Base-by-base conservation (phyloP, 2,797 vertebrate species). In the Sylvia borin region DNA sequence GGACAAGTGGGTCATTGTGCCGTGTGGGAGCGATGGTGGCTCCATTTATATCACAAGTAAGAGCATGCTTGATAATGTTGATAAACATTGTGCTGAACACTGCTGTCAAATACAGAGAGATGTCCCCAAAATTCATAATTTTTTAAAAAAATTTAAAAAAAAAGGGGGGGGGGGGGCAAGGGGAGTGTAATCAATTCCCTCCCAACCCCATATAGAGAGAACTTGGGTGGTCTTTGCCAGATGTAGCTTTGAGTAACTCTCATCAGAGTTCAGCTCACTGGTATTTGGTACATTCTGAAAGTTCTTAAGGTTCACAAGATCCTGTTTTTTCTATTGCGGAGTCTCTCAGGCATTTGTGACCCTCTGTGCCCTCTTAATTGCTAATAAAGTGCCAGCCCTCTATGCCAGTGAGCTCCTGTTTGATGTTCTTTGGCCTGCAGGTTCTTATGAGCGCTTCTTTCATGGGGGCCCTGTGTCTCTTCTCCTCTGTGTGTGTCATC, bases 1-100 rank as follows among this genome's bases (percentile, higher is more conserved):
- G 99, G 16, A 99, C 98, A 93, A 99, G 99, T 17, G 99, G 99
- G 7, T 99, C 99, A 2, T 97, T 99, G 92, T 99, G 99, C 92
- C 98, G 99, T 8, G 98, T 99, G 9, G 99, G 99, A 45, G 99
- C 99, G 5, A 99, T 99, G 99, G 98, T 99, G 5, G 99, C 99
- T 2, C 99, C 99, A 0, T 99, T 99, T 92, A 99, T 99, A 65
- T 98, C 99, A 45, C 99, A 99, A 97, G 99, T 99, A 98, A 84
- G 97, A 12, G 21, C 20, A 16, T 1, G 4, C 10, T 21, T 47
- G 47, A n/a, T 53, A 42, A 20, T 7, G 5, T 50, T 57, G 14
- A 29, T 25, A 78, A 79, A 70, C 8, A 17, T 16, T 60, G 12
- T 50, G 34, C 71, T 54, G 25, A 45, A 11, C 7, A 2, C 3